phyloP scores from a whole-genome alignment of 2,888 invertebrate genomes.

The Troides helena region DNA sequence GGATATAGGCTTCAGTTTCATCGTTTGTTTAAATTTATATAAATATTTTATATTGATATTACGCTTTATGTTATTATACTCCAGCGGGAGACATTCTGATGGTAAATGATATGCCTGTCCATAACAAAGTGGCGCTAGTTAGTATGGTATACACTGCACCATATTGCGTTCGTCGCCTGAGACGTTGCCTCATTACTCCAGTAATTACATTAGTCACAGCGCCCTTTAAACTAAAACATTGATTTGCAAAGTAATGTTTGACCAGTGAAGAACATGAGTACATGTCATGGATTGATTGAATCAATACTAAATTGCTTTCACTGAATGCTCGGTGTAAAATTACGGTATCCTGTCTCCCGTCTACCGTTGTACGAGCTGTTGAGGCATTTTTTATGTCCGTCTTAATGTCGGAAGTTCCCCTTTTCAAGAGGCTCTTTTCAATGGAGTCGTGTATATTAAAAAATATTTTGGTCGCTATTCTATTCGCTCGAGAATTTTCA shows the following conservation, averaged over 20 bases:
- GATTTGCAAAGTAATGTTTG: neutral
- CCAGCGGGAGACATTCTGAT: too few relatives aligned
- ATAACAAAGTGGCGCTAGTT: too few relatives aligned
- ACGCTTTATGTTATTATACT: neutral
- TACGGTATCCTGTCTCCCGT: conserved; percentile 25
- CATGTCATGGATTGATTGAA: conserved; percentile 6
- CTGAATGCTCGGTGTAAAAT: conserved; percentile 10
- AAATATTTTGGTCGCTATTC: conserved; percentile 50
- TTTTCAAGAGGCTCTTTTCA: conserved; percentile 49
- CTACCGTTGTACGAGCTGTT: conserved; percentile 40
- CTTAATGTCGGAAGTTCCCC: conserved; percentile 53
- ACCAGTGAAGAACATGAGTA: neutral
- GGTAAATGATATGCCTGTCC: too few relatives aligned
- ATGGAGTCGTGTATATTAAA: conserved; percentile 53
- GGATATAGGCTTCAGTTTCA: neutral
- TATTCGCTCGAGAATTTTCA: conserved; percentile 35
- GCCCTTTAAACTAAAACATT: too few relatives aligned
- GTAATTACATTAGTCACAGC: too few relatives aligned
- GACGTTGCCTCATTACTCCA: too few relatives aligned
- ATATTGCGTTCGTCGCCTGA: too few relatives aligned
- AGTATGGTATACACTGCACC: too few relatives aligned
- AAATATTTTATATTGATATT: neutral
- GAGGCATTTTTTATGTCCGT: conserved; percentile 45
- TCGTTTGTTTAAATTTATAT: neutral
- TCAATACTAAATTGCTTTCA: conserved; percentile 13